These are phyloP conservation scores for Nomada flava DNA, from an alignment of 2,888 invertebrate genomes.

Conservation along the genomic window DNA sequence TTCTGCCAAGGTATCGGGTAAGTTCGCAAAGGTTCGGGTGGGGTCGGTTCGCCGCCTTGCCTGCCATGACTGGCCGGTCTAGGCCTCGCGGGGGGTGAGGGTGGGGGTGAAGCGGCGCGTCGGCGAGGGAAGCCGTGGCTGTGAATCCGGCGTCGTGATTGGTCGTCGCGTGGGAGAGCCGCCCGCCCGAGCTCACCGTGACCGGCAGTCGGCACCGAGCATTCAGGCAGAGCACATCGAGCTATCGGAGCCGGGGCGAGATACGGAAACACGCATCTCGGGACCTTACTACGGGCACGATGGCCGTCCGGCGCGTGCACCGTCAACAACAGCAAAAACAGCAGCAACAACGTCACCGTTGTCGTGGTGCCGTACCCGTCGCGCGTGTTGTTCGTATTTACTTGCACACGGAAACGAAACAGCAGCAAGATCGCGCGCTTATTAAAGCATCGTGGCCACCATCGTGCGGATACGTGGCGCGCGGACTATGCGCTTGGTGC, in stretches of 20 bases:
- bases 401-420: conserved; percentile 52
- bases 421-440: conserved; percentile 69
- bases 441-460: conserved; percentile 72
- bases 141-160: conserved; percentile 81
- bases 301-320: conserved; percentile 79
- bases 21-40: conserved; percentile 70
- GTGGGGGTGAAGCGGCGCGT: conserved; percentile 68
- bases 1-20: conserved; percentile 62
- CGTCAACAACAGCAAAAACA: conserved; percentile 61
- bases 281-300: conserved; percentile 74
- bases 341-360: conserved; percentile 64
- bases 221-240: conserved; percentile 78
- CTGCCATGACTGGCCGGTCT: conserved; percentile 82
- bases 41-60: conserved; percentile 71
- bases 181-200: conserved; percentile 82
- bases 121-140: conserved; percentile 81
- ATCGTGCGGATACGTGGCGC: conserved; percentile 71
- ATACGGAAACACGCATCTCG: conserved; percentile 68
- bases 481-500: conserved; percentile 65
- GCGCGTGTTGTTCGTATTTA: conserved; percentile 60
- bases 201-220: conserved; percentile 82
- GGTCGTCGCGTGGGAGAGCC: conserved; percentile 83
- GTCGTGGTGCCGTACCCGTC: conserved; percentile 68
- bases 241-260: conserved; percentile 66
- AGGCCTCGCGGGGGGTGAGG: conserved; percentile 65